Base-by-base conservation (phyloP, 2,797 vertebrate genomes). In the Nasua narica region DNA sequence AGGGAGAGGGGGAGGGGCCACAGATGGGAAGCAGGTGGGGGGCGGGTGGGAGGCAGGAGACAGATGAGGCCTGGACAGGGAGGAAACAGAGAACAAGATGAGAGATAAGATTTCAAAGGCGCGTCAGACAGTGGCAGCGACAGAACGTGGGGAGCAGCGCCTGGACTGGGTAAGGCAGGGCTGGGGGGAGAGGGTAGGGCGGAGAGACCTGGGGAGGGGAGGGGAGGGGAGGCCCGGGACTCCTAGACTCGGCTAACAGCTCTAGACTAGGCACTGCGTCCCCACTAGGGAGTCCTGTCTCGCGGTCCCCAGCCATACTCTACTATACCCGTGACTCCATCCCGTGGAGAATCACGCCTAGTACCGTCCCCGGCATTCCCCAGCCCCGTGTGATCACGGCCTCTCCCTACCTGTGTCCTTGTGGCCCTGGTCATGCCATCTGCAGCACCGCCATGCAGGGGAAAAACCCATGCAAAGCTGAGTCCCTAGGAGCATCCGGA, bases 91-190 rank as follows among this genome's bases (percentile, higher is more conserved):
- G 98, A 98, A 99, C 98, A 98, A 98, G 98, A 98, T 98, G 97
- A 95, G 98, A 99, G 99, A 98, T 98, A 98, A 99, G 98, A 98
- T 98, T 98, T 99, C 98, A 98, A 98, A 98, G 98, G 96, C 97
- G 9, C 8, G 46, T 95, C 97, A 97, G 98, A 98, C 90, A 85
- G 94, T 70, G 82, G 82, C 82, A 62, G 74, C 2, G 14, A 15
- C 74, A 1, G 67, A 21, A 54, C 54, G 8, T 10, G n/a, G 43
- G 69, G 35, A 50, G 58, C 81, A n/a, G 65, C 9, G 10, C 56
- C 67, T n/a, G 35, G 48, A 14, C 1, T 19, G 54, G 29, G 14
- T 32, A 46, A 78, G 74, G 52, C 52, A 29, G 27, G 90, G 58
- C 25, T 2, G 46, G n/a, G 14, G 18, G 0, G 7, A 19, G 40